Evolutionary conservation across 2,888 invertebrate genomes (phyloP), one percentile per base, ranked within the genome.

Genomic region (Cataglyphis altisquamis): DNA sequence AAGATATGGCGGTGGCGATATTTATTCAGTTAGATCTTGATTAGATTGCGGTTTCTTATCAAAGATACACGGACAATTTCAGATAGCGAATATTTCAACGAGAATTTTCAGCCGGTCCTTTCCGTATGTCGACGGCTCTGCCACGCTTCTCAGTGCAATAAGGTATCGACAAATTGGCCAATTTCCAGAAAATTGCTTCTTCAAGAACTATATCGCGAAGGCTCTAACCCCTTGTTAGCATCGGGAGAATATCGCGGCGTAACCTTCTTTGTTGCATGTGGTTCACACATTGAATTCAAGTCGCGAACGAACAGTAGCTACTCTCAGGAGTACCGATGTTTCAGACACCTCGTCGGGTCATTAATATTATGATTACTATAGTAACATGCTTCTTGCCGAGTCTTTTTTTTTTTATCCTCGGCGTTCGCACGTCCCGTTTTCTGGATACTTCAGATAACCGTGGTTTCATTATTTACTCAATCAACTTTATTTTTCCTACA

Each of bases 271-370:
- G 72, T 80, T 78, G 72, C 45, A 60, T 60, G 60, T 25, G 78
- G 78, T 80, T 80, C 78, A 36, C 78, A 62, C 78, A 72, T 80
- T 80, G 60, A 80, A 80, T 80, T 80, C 78, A 60, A 70, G 72
- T 60, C 60, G 78, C 60, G 78, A 45, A 25, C 32, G 45, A 36
- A 62, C 32, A 32, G n/a, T 25, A 72, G 60, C 78, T 72, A 45
- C 72, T 80, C 78, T 72, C 60, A 5, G n/a, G 62, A 48, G 60
- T 25, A 32, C 72, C 60, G 21, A 60, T 25, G 72, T 60, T 72
- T 80, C 78, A 72, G 72, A 62, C 72, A 80, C 41, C 78, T 68
- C 32, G 57, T 41, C 57, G 41, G 21, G 68, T 6, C 21, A 78
- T 80, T 80, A 80, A 72, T 72, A 80, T 80, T 80, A 80, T 72